Percentiles rank a stretch among this genome's conserved stretches.
Conservation (phyloP, 2,888 invertebrate genomes). For the Serrognathus titanus region DNA sequence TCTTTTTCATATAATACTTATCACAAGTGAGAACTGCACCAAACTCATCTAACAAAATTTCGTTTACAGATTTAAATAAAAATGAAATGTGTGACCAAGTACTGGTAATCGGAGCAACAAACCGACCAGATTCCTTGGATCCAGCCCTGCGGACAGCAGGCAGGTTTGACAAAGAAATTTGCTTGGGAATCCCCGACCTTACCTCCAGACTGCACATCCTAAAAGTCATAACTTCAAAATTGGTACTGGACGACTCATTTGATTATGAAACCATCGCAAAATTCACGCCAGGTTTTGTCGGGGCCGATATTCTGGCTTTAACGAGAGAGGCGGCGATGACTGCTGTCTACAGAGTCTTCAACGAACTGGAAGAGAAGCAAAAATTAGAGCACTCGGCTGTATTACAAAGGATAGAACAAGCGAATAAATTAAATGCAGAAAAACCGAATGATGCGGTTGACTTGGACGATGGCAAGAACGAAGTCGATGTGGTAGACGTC, state of each 20-base stretch:
- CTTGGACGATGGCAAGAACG: slow-evolving; percentile 9
- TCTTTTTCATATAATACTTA: neutral
- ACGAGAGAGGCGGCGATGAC: slow-evolving; percentile 84
- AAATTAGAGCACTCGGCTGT: slow-evolving; percentile 27
- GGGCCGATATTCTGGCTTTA: slow-evolving; percentile 86
- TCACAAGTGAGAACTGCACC: too few species aligned
- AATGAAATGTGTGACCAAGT: slow-evolving; percentile 60
- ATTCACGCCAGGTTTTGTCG: slow-evolving; percentile 93
- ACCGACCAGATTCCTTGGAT: slow-evolving; percentile 88
- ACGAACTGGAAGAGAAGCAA: slow-evolving; percentile 39
- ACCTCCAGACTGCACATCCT: slow-evolving; percentile 79
- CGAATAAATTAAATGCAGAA: slow-evolving; percentile 11
- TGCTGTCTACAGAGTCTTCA: slow-evolving; percentile 66
- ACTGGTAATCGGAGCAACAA: slow-evolving; percentile 93
- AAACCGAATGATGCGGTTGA: neutral
- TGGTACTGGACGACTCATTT: slow-evolving; percentile 68
- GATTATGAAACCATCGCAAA: slow-evolving; percentile 72
- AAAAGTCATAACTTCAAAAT: slow-evolving; percentile 63
- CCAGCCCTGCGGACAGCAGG: slow-evolving; percentile 89
- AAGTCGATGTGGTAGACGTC: slow-evolving; percentile 38
- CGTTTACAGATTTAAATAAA: slow-evolving; percentile 48
- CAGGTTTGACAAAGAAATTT: slow-evolving; percentile 90
- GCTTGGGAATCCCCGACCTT: slow-evolving; percentile 89
- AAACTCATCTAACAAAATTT: too few species aligned
- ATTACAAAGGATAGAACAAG: slow-evolving; percentile 25